Conservation (phyloP, 1,140 invertebrate species). For the Drosophila ohnishii region DNA sequence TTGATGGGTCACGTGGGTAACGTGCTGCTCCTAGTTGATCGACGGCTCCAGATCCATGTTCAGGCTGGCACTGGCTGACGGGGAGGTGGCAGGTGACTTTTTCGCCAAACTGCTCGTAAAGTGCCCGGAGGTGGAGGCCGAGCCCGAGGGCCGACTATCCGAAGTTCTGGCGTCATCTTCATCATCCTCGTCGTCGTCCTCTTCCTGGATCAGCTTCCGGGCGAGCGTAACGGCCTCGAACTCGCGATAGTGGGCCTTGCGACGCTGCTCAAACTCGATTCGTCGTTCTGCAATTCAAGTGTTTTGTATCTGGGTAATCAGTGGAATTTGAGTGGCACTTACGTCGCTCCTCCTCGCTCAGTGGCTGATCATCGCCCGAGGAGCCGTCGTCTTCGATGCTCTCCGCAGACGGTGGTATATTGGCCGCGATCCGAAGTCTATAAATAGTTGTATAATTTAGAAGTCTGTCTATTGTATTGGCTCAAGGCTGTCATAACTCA, state of each 20-base stretch:
- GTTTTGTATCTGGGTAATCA: conserved; percentile 18
- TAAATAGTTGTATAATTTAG: conserved; percentile 18
- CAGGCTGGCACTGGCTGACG: conserved; percentile 49
- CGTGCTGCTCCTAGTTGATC: conserved; percentile 55
- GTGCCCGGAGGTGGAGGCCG: conserved; percentile 48
- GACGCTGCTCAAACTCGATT: conserved; percentile 93
- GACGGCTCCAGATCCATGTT: conserved; percentile 59
- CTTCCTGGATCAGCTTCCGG: conserved; percentile 93
- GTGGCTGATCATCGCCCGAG: conserved; percentile 86
- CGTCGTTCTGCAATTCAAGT: conserved; percentile 85
- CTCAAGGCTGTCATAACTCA: conserved; percentile 5
- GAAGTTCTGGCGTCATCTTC: conserved; percentile 25
- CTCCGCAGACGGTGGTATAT: conserved; percentile 81
- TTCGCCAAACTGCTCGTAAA: conserved; percentile 54
- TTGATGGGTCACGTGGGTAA: conserved; percentile 36
- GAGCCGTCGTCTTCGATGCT: conserved; percentile 86
- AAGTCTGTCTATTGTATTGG: background rate
- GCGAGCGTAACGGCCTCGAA: conserved; percentile 96
- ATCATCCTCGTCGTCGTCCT: conserved; percentile 91
- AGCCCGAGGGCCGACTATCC: conserved; percentile 49
- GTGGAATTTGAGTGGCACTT: conserved; percentile 40
- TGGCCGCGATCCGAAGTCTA: conserved; percentile 84
- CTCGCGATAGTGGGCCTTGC: conserved; percentile 98
- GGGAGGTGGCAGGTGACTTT: conserved; percentile 40
- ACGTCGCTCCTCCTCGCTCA: conserved; percentile 85